Percentiles rank a stretch among this genome's conserved stretches.
These are phyloP conservation scores for Apodemia duryi DNA, from an alignment of 2,888 invertebrate species.

Conservation along the genomic window DNA sequence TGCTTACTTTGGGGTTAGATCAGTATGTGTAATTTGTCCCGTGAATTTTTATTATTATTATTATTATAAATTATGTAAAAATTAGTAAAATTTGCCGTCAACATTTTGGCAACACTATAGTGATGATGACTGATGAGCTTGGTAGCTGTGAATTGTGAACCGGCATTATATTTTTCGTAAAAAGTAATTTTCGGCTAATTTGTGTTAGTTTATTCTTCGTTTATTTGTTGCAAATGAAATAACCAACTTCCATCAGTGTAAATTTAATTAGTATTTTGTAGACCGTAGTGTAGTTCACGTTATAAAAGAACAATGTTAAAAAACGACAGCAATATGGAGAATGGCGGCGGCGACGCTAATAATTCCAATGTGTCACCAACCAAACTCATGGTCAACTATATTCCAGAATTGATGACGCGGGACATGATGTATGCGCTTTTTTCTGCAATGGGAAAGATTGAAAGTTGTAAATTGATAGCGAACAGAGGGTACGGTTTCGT, in stretches of 20 bases:
- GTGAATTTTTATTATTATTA: too few species aligned
- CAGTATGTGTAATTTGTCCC: too few species aligned
- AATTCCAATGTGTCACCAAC: constrained; percentile 76
- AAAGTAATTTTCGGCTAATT: constrained; percentile 61
- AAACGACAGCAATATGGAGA: constrained; percentile 70
- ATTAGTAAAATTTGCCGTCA: not conserved
- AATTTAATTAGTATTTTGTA: constrained; percentile 66
- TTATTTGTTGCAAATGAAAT: constrained; percentile 70
- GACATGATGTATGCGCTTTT: constrained; percentile 78
- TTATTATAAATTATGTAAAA: too few species aligned
- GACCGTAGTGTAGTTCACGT: constrained; percentile 70
- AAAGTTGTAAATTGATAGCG: constrained; percentile 73
- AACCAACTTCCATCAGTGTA: constrained; percentile 56
- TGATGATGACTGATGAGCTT: constrained; percentile 13
- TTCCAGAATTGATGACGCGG: constrained; percentile 76
- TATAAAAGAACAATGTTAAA: constrained; percentile 65
- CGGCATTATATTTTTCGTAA: constrained; percentile 72
- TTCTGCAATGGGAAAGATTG: constrained; percentile 76
- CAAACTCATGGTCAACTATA: constrained; percentile 79
- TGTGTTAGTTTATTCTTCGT: constrained; percentile 73
- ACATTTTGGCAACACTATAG: not conserved
- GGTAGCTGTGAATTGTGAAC: constrained; percentile 63
- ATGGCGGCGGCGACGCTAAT: constrained; percentile 76
- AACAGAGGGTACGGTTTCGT: constrained; percentile 76
- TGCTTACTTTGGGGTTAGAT: too few species aligned